Evolutionary conservation across 2,113 vertebrate genomes (phyloP), one percentile per base, ranked within the genome.

Genomic region (Eira barbara): DNA sequence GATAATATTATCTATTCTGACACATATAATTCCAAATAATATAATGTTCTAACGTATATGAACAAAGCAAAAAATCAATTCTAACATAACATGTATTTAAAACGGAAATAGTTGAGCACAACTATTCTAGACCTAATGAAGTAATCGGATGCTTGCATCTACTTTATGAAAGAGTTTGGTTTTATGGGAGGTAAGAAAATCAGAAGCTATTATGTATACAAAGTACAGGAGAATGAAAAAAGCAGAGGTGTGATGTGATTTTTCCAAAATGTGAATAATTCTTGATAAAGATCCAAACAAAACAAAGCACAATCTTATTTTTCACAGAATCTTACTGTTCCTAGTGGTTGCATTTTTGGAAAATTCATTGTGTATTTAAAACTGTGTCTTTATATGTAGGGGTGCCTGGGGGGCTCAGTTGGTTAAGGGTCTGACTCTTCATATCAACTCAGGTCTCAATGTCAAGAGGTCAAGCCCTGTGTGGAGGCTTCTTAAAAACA

Each of bases 231-330:
- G 65, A 89, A 89, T 59, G 52, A 67, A 82, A 97, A 87, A 80
- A 67, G 29, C 31, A 76, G 83, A 92, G 8, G 63, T 65, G 18
- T 45, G 27, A 88, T 95, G 18, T 69, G 7, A 86, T 92, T 97
- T 97, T 89, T 94, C 49, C 71, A 65, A 82, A 82, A 96, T 55
- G 27, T 80, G 27, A 90, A 76, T 79, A 87, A 71, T 93, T 96
- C 20, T 78, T 96, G 42, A 34, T 93, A 95, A 82, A 59, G 45
- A 93, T 36, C 69, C 55, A 81, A 96, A 79, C 6, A 93, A 91
- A 97, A 87, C 67, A 27, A 91, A 91, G 20, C 36, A 79, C 18
- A 88, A 39, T 80, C 15, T 79, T 90, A 59, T 18, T 67, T 86
- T 92, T 86, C 80, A 80, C 36, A 96, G 52, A 94, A 65, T 92